Evolutionary conservation across 1,140 invertebrate species (phyloP).

Genomic region (Harlomillsia oculata): DNA sequence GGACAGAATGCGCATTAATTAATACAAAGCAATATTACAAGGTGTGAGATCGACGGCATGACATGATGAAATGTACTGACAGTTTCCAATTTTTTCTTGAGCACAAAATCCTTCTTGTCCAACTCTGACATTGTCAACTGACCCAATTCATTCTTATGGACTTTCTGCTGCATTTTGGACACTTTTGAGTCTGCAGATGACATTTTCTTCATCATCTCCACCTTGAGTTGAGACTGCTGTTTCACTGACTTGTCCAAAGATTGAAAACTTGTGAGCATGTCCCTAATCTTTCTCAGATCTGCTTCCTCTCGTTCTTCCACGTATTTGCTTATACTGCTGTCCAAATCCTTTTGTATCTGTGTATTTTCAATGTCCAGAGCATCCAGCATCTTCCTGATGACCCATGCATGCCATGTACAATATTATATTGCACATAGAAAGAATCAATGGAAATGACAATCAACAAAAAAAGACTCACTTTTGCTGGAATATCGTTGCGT

Average conservation of each 20-base stretch:
- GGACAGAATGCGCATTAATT: background rate
- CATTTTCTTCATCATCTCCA: constrained; percentile 20
- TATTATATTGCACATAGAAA: background rate
- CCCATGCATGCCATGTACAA: background rate
- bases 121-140: constrained; percentile 12
- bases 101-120: constrained; percentile 15
- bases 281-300: constrained; percentile 2
- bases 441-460: background rate
- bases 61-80: constrained; percentile 10
- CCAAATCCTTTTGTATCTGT: constrained; percentile 6
- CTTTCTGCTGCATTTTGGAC: constrained; percentile 15
- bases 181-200: background rate
- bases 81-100: constrained; percentile 32
- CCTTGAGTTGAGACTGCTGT: constrained; percentile 9
- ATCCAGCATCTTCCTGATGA: constrained; percentile 8
- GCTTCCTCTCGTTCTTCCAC: constrained; percentile 10
- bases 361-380: constrained; percentile 14
- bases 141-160: constrained; percentile 5
- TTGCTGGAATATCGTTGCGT: constrained; percentile 25
- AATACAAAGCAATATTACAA: background rate
- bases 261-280: background rate
- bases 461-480: no score
- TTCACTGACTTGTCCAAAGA: constrained; percentile 2
- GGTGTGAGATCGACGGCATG: background rate
- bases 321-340: constrained; percentile 3